These are phyloP conservation scores for Dipodomys merriami DNA, from an alignment of 2,113 vertebrate genomes.

Conservation along the genomic window DNA sequence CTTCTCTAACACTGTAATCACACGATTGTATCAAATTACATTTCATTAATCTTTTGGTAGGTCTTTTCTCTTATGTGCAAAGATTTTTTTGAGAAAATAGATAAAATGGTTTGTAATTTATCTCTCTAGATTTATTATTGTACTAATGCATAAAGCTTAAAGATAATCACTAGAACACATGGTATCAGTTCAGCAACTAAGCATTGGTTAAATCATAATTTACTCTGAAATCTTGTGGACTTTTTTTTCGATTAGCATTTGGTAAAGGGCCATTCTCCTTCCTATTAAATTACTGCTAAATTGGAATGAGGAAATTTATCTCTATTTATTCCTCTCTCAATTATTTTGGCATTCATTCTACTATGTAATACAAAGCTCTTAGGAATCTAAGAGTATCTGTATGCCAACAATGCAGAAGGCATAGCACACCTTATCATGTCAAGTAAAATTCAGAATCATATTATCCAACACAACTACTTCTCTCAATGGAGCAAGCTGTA, in stretches of 20 bases:
- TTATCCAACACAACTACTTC: background rate
- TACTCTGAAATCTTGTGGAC: background rate
- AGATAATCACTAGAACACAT: background rate
- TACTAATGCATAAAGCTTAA: background rate
- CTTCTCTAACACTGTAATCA: background rate
- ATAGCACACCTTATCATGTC: background rate
- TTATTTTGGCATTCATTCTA: slow-evolving; percentile 25
- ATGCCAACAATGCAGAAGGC: background rate
- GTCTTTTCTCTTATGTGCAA: background rate
- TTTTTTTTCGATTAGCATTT: background rate
- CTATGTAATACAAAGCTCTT: slow-evolving; percentile 36
- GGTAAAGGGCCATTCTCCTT: background rate
- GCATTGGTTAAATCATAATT: slow-evolving; percentile 36
- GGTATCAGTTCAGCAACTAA: background rate
- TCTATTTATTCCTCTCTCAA: slow-evolving; percentile 45
- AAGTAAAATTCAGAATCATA: slow-evolving; percentile 49
- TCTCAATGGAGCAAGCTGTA: background rate
- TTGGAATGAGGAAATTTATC: slow-evolving; percentile 26
- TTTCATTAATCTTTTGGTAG: slow-evolving; percentile 7
- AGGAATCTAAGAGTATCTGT: background rate
- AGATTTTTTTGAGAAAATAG: slow-evolving; percentile 11
- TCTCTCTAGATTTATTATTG: background rate
- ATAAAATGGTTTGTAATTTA: background rate
- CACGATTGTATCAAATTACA: background rate
- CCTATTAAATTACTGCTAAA: slow-evolving; percentile 20